These are phyloP conservation scores for Cerastis rubricosa DNA, from an alignment of 2,888 invertebrate genomes.

Conservation along the genomic window DNA sequence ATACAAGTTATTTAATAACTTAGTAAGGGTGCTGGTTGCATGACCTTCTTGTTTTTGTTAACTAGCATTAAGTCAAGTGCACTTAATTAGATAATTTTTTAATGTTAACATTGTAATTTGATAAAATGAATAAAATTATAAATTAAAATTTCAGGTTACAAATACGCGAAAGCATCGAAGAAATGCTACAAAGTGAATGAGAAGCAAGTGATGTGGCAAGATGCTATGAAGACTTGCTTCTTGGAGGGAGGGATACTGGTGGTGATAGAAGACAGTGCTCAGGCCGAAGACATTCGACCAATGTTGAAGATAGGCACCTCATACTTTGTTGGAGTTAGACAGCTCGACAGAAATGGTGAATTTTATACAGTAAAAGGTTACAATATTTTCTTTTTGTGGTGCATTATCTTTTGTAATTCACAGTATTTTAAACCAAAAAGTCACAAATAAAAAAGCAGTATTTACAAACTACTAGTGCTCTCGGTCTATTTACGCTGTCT, in stretches of 20 bases:
- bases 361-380: conserved; percentile 64
- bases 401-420: neutral
- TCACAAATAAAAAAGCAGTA: neutral
- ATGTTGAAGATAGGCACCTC: neutral
- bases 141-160: conserved; percentile 58
- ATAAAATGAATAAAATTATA: neutral
- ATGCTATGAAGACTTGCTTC: conserved; percentile 68
- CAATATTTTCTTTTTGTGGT: neutral
- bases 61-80: no score
- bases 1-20: no score
- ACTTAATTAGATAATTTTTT: no score
- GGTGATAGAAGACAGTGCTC: conserved; percentile 44
- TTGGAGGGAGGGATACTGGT: conserved; percentile 66
- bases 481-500: neutral
- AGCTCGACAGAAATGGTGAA: conserved; percentile 43
- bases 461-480: neutral
- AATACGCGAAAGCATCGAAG: conserved; percentile 41
- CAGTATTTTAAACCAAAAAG: neutral
- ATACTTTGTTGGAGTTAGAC: conserved; percentile 65
- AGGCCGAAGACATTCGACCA: conserved; percentile 16
- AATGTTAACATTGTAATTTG: no score
- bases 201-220: conserved; percentile 58
- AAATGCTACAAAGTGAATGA: conserved; percentile 70
- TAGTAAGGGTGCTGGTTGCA: no score
- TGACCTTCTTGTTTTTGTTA: no score